Evolutionary conservation across 2,113 vertebrate species (phyloP).

Genomic region (Choloepus hoffmanni): DNA sequence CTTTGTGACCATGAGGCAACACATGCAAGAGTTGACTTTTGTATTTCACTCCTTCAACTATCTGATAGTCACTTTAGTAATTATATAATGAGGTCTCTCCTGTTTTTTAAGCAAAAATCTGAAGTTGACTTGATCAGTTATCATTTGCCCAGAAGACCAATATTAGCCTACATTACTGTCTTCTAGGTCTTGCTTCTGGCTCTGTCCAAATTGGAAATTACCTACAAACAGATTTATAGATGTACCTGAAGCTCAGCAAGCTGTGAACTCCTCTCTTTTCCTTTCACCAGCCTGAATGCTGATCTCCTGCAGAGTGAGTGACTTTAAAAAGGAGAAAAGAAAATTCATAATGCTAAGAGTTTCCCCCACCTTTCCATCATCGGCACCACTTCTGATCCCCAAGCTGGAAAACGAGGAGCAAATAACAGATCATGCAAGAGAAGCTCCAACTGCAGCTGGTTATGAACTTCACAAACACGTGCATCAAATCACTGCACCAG

Average conservation of each 20-base stretch:
- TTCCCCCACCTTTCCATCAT: neutral
- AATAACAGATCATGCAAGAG: neutral
- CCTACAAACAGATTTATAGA: neutral
- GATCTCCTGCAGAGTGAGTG: neutral
- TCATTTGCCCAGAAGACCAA: neutral
- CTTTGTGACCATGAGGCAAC: neutral
- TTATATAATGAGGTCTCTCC: neutral
- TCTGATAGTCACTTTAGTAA: neutral
- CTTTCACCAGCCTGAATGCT: neutral
- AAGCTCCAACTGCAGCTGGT: neutral
- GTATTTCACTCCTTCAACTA: neutral
- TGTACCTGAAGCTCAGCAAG: neutral
- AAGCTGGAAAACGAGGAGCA: neutral
- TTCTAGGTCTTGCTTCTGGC: neutral
- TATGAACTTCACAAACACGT: neutral
- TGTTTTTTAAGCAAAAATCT: neutral
- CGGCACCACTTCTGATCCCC: neutral
- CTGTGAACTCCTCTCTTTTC: neutral
- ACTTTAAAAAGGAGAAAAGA: neutral
- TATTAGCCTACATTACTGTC: neutral
- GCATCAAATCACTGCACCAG: rapidly evolving
- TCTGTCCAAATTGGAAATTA: neutral
- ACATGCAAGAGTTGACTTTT: neutral
- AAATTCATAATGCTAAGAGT: neutral
- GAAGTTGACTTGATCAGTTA: neutral